Conservation (phyloP, 2,888 invertebrate species). For the Epirrhoe tristata region DNA sequence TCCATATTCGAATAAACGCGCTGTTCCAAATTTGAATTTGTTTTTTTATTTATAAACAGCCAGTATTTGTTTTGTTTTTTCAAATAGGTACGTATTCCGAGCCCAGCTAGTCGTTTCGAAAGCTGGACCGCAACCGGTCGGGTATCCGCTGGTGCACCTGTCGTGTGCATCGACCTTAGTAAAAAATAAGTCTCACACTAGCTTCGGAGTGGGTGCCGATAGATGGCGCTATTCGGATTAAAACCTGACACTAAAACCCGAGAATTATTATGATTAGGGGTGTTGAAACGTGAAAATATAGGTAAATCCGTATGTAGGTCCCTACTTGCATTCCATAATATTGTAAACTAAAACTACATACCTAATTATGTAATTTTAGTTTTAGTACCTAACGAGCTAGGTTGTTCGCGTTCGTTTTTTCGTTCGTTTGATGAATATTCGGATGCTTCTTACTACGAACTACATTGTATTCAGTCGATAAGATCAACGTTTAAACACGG, state of each 20-base stretch:
- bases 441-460: too few species aligned
- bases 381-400: too few species aligned
- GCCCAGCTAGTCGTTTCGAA: conserved; percentile 41
- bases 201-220: conserved; percentile 30
- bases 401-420: too few species aligned
- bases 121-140: conserved; percentile 55
- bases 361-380: too few species aligned
- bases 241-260: neutral
- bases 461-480: too few species aligned
- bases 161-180: conserved; percentile 50
- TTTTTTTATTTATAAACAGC: conserved; percentile 5
- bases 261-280: too few species aligned
- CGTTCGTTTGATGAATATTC: too few species aligned
- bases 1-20: neutral
- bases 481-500: too few species aligned
- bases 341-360: too few species aligned
- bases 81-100: conserved; percentile 24
- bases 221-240: conserved; percentile 21
- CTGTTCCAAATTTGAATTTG: neutral
- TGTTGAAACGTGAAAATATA: too few species aligned
- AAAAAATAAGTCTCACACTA: conserved; percentile 31
- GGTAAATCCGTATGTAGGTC: too few species aligned
- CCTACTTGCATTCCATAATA: too few species aligned
- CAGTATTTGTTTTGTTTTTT: conserved; percentile 21
- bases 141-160: conserved; percentile 62